Percentiles rank a stretch among this genome's conserved stretches.
Conservation (phyloP, 2,797 vertebrate species). For the Merluccius polli region DNA sequence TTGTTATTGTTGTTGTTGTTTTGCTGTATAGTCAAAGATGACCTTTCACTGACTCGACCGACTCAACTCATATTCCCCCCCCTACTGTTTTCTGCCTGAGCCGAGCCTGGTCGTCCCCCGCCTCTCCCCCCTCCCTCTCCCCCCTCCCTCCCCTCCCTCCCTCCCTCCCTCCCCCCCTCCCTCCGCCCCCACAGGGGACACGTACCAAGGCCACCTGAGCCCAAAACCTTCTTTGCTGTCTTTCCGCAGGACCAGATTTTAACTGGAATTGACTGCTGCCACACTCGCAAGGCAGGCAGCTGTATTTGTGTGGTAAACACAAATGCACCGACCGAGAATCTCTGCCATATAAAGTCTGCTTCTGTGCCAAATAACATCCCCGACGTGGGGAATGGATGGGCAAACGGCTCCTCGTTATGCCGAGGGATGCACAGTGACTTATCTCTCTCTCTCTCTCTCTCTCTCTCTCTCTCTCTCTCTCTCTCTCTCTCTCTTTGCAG, state of each 20-base stretch:
- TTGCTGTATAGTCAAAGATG: neutral
- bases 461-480: neutral
- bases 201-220: slow-evolving; percentile 60
- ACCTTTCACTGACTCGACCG: neutral
- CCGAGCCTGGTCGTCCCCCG: neutral
- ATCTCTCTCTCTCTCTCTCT: too few species aligned
- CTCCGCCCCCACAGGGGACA: slow-evolving; percentile 54
- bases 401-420: neutral
- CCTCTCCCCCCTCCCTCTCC: slow-evolving; percentile 56
- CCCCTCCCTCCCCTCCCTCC: slow-evolving; percentile 60
- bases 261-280: slow-evolving; percentile 37
- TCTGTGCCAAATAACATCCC: neutral
- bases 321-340: slow-evolving; percentile 17
- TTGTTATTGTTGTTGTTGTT: neutral
- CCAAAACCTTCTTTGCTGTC: slow-evolving; percentile 37
- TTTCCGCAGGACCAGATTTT: slow-evolving; percentile 37
- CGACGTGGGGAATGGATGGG: neutral
- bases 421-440: neutral
- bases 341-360: neutral
- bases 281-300: slow-evolving; percentile 27
- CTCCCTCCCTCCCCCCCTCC: slow-evolving; percentile 53
- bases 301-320: slow-evolving; percentile 44
- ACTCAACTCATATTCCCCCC: neutral
- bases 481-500: neutral
- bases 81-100: neutral